Evolutionary conservation across 1,140 invertebrate species (phyloP), one percentile per base, ranked within the genome.

Genomic region (Pissodes strobi): DNA sequence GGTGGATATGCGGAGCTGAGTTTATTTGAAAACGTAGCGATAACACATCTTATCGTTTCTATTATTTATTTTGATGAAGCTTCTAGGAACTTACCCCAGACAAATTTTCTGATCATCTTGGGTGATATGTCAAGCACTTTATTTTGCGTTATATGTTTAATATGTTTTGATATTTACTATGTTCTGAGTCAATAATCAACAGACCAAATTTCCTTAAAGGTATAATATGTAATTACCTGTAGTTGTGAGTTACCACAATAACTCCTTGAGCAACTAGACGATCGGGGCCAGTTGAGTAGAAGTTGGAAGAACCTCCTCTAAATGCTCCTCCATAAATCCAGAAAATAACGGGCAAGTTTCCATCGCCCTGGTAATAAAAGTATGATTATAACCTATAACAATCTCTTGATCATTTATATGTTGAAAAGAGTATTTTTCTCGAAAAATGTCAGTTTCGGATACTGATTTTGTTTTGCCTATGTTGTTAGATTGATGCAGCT

Each of bases 221-320:
- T 6, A 30, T 6, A 30, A 30, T n/a, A n/a, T n/a, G n/a, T n/a
- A n/a, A n/a, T n/a, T 3, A 88, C 25, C 87, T 72, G 70, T 87
- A 88, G 71, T 86, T 86, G 1, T 88, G 73, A 2, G 83, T 85
- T 0, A 87, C 87, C 19, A 84, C 74, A 2, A 88, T 81, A 13
- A 87, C 72, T 62, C 85, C 81, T 37, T 82, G 52, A 15, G 81
- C 82, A 77, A 89, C 80, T 0, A 89, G 55, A 67, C 82, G 77
- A 13, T 79, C 72, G 0, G 85, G 80, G 1, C 80, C 80, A 67
- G 84, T 30, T 19, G 56, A 41, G 22, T 53, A 45, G 19, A 51
- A 84, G 0, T 77, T 19, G 8, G 59, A 39, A 13, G 59, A 49
- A 1, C 75, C 77, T 0, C 82, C 80, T 0, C 83, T 82, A 69